Evolutionary conservation across 2,797 vertebrate genomes (phyloP).

Genomic region (Channallabes apus): DNA sequence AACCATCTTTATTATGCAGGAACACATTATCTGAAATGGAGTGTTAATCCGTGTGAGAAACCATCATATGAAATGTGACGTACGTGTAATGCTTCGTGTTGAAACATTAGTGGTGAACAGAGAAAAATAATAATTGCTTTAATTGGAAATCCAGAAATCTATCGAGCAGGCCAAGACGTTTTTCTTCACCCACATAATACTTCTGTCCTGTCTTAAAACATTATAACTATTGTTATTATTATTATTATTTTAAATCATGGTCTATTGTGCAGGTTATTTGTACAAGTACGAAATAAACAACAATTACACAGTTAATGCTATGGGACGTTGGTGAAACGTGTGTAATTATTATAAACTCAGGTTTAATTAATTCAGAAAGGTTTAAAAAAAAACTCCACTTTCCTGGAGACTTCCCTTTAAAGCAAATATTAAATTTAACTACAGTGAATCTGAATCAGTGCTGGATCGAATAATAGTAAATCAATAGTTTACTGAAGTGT

Average conservation of each 20-base stretch:
- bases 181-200: neutral
- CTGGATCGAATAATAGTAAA: neutral
- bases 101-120: neutral
- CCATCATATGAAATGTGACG: neutral
- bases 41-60: neutral
- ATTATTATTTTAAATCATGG: neutral
- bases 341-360: neutral
- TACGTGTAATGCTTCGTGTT: neutral
- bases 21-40: neutral
- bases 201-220: neutral
- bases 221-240: neutral
- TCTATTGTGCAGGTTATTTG: neutral
- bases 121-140: neutral
- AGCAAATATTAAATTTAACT: neutral
- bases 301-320: neutral
- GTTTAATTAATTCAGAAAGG: too few relatives aligned
- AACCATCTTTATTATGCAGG: neutral
- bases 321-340: too few relatives aligned
- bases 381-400: neutral
- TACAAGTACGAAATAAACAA: neutral
- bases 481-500: too few relatives aligned
- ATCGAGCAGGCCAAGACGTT: neutral
- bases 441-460: neutral
- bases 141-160: too few relatives aligned
- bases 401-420: neutral